Evolutionary conservation across 2,797 vertebrate species (phyloP), one percentile per base, ranked within the genome.

Genomic region (Tokudaia muenninki): DNA sequence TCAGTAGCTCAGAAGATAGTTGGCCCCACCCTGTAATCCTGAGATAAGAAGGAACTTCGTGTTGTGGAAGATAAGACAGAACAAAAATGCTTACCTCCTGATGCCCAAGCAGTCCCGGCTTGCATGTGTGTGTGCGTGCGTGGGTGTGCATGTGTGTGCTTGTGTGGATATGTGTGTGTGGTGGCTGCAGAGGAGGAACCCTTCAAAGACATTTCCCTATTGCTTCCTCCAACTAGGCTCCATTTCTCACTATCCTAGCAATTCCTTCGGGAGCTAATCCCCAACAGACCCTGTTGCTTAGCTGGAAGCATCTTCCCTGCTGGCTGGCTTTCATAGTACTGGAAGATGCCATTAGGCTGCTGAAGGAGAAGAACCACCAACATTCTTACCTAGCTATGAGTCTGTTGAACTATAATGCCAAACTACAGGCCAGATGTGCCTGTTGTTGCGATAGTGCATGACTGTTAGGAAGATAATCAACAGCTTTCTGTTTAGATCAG

Each of bases 81-180:
- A 37, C 10, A 44, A 17, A 59, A 12, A 26, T 59, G 16, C 26
- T 75, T 41, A 88, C 16, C 52, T 75, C 37, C 26, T 59, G 50
- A 16, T 41, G 52, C 5, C 14, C n/a, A 74, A 74, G 50, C 22
- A 16, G 22, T 0, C 24, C n/a, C 10, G 4, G 63, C 26, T 9
- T 26, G 61, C 5, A 3, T 26, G 59, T 5, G 26, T 34, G 31
- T 2, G 6, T n/a, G 34, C 0, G 34, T 37, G 67, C 0, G 34
- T 3, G 65, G 3, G 4, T 6, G 65, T 16, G 57, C 2, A 2
- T 21, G 57, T 21, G 67, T 3, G 14, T 17, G 6, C 10, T 6
- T n/a, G 4, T 1, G 34, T n/a, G 67, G 14, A 1, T 6, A 31
- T 34, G 31, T n/a, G 31, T 17, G 63, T 31, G 34, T 70, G 16